These are phyloP conservation scores for Lateolabrax maculatus DNA, from an alignment of 2,797 vertebrate genomes.

Conservation along the genomic window DNA sequence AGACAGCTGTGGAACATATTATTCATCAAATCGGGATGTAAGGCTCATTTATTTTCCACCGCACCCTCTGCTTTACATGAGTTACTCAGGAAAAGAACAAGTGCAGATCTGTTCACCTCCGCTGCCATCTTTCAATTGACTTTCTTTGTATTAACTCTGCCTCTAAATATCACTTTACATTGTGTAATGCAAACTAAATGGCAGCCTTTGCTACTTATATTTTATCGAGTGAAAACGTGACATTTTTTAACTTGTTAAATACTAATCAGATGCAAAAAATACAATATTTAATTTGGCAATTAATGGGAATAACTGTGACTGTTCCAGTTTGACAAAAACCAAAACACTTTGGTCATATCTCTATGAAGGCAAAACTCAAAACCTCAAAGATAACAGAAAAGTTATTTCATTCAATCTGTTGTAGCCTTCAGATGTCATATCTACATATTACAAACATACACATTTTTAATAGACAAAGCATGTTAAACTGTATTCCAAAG, in stretches of 20 bases:
- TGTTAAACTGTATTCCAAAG: conserved; percentile 25
- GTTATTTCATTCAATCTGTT: neutral
- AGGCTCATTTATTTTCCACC: neutral
- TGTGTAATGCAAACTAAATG: neutral
- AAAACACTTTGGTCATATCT: neutral
- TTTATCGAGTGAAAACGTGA: neutral
- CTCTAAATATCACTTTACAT: neutral
- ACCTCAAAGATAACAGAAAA: neutral
- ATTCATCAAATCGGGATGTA: conserved; percentile 25
- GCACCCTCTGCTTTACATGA: neutral
- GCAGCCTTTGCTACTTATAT: neutral
- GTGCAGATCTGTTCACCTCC: neutral
- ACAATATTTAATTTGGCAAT: neutral
- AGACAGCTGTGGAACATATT: conserved; percentile 8
- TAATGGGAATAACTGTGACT: neutral
- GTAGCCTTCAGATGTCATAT: conserved; percentile 11
- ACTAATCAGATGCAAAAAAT: neutral
- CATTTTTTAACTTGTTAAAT: neutral
- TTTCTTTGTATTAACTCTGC: neutral
- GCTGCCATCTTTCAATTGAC: neutral
- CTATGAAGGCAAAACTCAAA: neutral
- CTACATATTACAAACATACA: neutral
- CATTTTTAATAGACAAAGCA: conserved; percentile 11
- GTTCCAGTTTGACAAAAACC: neutral
- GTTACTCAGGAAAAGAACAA: neutral